Evolutionary conservation across 2,113 vertebrate genomes (phyloP).

Genomic region (Ovis canadensis): DNA sequence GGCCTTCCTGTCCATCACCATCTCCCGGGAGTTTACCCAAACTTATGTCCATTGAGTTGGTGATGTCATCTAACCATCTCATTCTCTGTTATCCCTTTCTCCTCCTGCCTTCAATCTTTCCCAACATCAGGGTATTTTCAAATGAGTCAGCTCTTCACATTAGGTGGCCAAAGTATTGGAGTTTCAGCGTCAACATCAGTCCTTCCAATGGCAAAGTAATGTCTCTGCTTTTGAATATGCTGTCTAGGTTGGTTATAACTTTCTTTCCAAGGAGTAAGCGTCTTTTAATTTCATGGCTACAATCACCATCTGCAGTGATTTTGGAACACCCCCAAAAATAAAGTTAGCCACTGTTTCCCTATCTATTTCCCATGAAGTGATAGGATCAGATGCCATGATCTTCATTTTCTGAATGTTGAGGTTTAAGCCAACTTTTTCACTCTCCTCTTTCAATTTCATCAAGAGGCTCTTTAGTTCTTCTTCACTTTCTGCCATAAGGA

Average conservation of each 20-base stretch:
- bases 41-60: neutral
- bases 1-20: neutral
- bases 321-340: neutral
- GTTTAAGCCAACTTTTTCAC: neutral
- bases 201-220: neutral
- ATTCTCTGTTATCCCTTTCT: neutral
- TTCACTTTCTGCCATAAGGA: neutral
- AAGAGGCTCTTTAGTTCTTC: neutral
- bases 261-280: neutral
- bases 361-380: neutral
- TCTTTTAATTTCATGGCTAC: neutral
- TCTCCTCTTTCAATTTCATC: neutral
- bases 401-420: neutral
- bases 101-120: neutral
- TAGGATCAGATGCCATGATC: neutral
- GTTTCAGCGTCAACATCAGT: neutral
- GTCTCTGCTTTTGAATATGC: neutral
- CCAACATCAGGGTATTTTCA: neutral
- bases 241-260: neutral
- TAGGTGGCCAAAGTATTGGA: neutral
- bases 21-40: fast-evolving
- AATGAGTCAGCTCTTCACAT: neutral
- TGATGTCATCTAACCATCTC: neutral
- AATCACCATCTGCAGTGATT: neutral
- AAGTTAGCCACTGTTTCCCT: neutral